A percentile compares a stretch with the other conserved stretches of the same genome.
These are phyloP conservation scores for Tyto alba DNA, from an alignment of 2,113 vertebrate genomes.

Conservation along the genomic window DNA sequence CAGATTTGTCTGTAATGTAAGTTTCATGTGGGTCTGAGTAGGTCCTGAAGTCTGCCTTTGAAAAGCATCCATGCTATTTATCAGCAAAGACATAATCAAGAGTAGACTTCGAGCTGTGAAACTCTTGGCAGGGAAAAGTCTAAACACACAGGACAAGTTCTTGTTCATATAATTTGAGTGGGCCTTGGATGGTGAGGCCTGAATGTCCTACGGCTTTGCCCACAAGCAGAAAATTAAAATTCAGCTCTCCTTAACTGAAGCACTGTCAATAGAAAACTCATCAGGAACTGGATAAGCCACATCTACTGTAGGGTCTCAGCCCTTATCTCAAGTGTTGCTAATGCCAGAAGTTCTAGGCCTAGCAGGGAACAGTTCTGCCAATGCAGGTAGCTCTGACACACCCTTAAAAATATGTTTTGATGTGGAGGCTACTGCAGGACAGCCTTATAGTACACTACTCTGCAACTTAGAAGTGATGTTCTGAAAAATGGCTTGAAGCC, in stretches of 20 bases:
- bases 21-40: rapidly evolving
- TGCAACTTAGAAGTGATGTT: background rate
- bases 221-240: background rate
- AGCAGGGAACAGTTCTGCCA: background rate
- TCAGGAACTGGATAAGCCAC: background rate
- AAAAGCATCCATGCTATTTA: background rate
- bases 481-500: background rate
- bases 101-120: background rate
- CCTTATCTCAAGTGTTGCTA: background rate
- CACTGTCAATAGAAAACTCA: background rate
- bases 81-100: background rate
- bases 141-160: background rate
- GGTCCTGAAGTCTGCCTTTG: background rate
- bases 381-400: background rate
- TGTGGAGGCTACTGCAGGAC: background rate
- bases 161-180: background rate
- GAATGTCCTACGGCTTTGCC: background rate
- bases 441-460: background rate
- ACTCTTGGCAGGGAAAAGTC: background rate
- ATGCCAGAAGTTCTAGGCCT: background rate
- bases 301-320: background rate
- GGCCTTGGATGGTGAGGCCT: background rate
- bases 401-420: background rate
- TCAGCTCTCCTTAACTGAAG: background rate
- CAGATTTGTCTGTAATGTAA: background rate